Evolutionary conservation across 2,797 vertebrate genomes (phyloP), one percentile per base, ranked within the genome.

Genomic region (Triplophysa bombifrons): DNA sequence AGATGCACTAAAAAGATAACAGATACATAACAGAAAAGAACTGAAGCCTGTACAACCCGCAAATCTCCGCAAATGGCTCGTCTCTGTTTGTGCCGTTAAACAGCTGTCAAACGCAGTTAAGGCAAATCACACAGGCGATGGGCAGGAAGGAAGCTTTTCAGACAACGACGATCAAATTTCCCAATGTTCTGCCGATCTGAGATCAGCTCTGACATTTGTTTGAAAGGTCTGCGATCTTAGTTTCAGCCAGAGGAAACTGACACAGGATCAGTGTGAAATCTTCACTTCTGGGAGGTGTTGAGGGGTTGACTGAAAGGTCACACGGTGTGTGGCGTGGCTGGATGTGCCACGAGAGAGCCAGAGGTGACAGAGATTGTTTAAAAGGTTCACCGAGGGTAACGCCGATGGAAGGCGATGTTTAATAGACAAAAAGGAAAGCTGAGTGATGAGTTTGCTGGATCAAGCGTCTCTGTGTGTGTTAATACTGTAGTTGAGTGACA

Each of bases 71-170:
- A 68, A 70, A 69, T 3, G 81, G 58, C 80, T 66, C 20, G 30
- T 80, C 80, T 81, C 71, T 82, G 71, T 84, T 82, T 84, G 72
- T 79, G 67, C 73, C 56, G 20, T 82, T 85, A 80, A 86, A 27
- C 74, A 41, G 16, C 78, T 83, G 80, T 85, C 83, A 82, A 78
- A 84, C 70, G 73, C n/a, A 12, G 41, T 80, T 27, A 67, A 14
- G 12, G 38, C 75, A 55, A 74, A 80, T 56, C 56, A 20, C 7
- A 16, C 38, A n/a, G 55, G 56, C 71, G 19, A 38, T 9, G 25
- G 20, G 25, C 20, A 64, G 68, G 41, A 20, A 53, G 74, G 34
- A 63, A 66, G 46, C 61, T 2, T 53, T 56, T 53, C 2, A 53
- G 63, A 67, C 56, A 12, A 20, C n/a, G 4, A 0, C 16, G 12